These are phyloP conservation scores for Stomatorhinus ivindoensis DNA, from an alignment of 2,113 vertebrate genomes.

Conservation along the genomic window DNA sequence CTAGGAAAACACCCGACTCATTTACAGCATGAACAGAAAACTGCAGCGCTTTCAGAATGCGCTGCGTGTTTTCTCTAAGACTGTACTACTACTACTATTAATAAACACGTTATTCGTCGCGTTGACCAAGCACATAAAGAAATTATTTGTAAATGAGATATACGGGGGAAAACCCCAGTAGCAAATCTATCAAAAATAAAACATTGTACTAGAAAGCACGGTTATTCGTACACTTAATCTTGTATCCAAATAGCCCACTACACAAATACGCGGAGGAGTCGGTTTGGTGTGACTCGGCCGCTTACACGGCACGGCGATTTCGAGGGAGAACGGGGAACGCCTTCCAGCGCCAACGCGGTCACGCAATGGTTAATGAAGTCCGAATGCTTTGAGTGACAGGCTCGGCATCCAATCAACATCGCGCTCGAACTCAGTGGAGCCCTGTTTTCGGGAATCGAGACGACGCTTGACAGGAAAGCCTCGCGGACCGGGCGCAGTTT, in stretches of 20 bases:
- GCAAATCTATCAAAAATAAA: neutral
- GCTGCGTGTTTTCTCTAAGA: neutral
- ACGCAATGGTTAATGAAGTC: constrained; percentile 10
- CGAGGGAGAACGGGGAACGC: neutral
- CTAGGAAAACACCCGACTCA: neutral
- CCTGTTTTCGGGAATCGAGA: constrained; percentile 62
- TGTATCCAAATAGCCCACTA: neutral
- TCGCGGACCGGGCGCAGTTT: constrained; percentile 8
- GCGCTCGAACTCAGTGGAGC: neutral
- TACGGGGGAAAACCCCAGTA: neutral
- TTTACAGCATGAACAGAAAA: neutral
- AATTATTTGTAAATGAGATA: neutral
- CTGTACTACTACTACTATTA: neutral
- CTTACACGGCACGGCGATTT: neutral
- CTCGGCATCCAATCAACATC: constrained; percentile 43
- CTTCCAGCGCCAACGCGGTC: neutral
- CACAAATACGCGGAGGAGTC: too few species aligned
- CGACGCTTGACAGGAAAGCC: constrained; percentile 58
- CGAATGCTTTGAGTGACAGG: constrained; percentile 31
- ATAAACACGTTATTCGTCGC: neutral
- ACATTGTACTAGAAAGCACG: neutral
- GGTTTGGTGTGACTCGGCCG: neutral
- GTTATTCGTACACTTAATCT: neutral
- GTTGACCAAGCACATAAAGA: neutral
- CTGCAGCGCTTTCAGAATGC: neutral